Percentiles rank a stretch among this genome's conserved stretches.
These are phyloP conservation scores for Anabacerthia variegaticeps DNA, from an alignment of 2,797 vertebrate species.

Conservation along the genomic window DNA sequence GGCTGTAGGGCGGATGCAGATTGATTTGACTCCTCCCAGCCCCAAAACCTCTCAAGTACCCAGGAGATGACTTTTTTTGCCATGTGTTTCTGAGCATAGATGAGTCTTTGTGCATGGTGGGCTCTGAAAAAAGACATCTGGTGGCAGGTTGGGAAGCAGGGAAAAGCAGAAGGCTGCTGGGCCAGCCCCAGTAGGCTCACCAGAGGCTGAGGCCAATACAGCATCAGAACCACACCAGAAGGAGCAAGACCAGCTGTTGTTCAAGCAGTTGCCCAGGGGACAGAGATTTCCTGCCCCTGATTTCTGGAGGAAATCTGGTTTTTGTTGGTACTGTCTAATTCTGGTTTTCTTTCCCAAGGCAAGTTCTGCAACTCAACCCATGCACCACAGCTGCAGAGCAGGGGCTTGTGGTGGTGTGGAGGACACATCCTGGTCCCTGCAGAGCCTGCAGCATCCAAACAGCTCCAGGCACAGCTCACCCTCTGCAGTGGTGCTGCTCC, in stretches of 20 bases:
- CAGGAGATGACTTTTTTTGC: background rate
- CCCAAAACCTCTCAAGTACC: background rate
- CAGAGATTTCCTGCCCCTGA: background rate
- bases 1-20: rapidly evolving
- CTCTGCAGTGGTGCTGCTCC: background rate
- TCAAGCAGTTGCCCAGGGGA: background rate
- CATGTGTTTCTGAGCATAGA: background rate
- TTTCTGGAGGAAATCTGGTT: conserved; percentile 18
- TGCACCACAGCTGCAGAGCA: background rate
- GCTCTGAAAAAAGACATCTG: background rate
- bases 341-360: background rate
- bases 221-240: rapidly evolving
- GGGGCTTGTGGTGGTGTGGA: background rate
- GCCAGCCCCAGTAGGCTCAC: background rate
- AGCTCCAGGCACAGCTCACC: background rate
- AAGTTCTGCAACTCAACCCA: rapidly evolving
- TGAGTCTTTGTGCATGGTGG: background rate
- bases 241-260: background rate
- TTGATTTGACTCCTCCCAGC: background rate
- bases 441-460: background rate
- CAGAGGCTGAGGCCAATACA: background rate
- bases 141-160: background rate
- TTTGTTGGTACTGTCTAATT: background rate
- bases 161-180: background rate
- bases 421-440: background rate